Conservation (phyloP, 2,888 invertebrate genomes). For the Drosophila koepferae region DNA sequence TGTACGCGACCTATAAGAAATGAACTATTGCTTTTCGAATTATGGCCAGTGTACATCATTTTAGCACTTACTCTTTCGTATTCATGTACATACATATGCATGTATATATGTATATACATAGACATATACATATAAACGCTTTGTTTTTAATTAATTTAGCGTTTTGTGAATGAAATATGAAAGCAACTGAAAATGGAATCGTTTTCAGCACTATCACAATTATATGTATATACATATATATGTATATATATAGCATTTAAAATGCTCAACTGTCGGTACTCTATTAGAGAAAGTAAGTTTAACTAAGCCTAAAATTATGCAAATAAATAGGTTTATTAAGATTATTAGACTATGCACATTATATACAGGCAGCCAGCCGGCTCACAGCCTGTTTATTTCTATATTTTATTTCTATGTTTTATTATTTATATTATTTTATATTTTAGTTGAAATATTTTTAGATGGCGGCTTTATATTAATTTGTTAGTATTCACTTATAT, state of each 20-base stretch:
- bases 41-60: constrained; percentile 3
- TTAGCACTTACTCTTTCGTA: too few species aligned
- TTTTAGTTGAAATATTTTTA: not conserved
- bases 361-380: not conserved
- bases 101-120: constrained; percentile 30
- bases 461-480: not conserved
- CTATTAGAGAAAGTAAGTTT: not conserved
- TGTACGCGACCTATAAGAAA: constrained; percentile 17
- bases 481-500: not conserved
- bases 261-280: not conserved
- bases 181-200: not conserved
- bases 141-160: not conserved
- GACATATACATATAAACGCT: constrained; percentile 15
- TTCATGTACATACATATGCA: not conserved
- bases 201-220: not conserved
- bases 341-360: not conserved
- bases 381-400: not conserved
- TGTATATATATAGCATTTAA: not conserved
- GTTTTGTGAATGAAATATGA: not conserved
- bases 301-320: constrained; percentile 1
- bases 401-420: not conserved
- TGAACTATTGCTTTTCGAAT: constrained; percentile 45
- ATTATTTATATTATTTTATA: too few species aligned
- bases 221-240: not conserved
- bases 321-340: not conserved